Conservation (phyloP, 2,797 vertebrate species). For the Tokudaia muenninki region DNA sequence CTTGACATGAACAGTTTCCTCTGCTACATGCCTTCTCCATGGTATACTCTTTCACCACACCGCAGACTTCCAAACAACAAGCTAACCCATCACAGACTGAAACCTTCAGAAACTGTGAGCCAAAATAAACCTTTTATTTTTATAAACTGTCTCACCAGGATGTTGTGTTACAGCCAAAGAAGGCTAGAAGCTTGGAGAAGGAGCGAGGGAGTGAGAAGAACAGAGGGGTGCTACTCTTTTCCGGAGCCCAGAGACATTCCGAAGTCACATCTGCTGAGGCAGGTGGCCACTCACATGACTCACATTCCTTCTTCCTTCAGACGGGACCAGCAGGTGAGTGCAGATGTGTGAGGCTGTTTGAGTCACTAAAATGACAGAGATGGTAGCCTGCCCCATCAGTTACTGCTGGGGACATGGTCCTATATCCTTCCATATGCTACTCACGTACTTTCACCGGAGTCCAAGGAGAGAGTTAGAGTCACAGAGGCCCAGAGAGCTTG, state of each 20-base stretch:
- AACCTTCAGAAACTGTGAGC: not conserved
- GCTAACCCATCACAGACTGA: not conserved
- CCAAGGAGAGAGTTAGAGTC: not conserved
- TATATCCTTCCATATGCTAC: rapidly evolving
- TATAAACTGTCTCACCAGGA: not conserved
- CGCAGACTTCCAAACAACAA: not conserved
- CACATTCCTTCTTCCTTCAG: not conserved
- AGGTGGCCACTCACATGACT: not conserved
- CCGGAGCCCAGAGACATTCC: not conserved
- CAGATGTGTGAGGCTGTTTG: not conserved
- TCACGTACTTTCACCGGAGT: too few species aligned
- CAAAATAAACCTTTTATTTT: not conserved
- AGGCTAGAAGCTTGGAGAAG: not conserved
- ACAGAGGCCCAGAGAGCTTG: not conserved
- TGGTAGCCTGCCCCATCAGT: not conserved
- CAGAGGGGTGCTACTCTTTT: rapidly evolving
- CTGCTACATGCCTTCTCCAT: not conserved
- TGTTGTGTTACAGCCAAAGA: not conserved
- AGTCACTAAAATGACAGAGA: not conserved
- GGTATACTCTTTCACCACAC: not conserved
- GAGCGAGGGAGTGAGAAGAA: not conserved
- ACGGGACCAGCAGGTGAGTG: not conserved
- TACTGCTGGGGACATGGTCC: not conserved
- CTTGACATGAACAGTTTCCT: not conserved
- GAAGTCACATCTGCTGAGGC: not conserved